A percentile compares a stretch with the other conserved stretches of the same genome.
phyloP scores from a whole-genome alignment of 2,888 invertebrate species.

The Erebia ligea region DNA sequence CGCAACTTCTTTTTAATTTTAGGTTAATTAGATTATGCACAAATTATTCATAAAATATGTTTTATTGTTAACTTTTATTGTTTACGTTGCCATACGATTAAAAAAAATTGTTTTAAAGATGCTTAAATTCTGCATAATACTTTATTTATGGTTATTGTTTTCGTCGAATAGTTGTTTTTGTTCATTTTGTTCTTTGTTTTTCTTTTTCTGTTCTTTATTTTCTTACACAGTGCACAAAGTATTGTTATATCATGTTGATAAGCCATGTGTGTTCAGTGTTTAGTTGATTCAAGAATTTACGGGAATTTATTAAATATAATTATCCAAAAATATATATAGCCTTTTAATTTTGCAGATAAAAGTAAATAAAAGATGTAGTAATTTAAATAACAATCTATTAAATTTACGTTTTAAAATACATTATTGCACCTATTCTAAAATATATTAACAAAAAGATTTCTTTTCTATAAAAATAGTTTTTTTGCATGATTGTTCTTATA shows the following conservation, averaged over 20 bases:
- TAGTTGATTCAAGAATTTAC: slow-evolving; percentile 13
- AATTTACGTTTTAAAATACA: slow-evolving; percentile 52
- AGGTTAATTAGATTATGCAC: background rate
- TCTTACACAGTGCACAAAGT: background rate
- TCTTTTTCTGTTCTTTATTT: slow-evolving; percentile 23
- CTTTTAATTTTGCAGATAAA: background rate
- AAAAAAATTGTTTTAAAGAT: background rate
- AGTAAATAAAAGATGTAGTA: slow-evolving; percentile 18
- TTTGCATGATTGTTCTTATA: background rate
- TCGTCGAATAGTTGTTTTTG: background rate
- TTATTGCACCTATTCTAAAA: slow-evolving; percentile 58
- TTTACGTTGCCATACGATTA: too few species aligned
- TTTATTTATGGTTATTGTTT: slow-evolving; percentile 2
- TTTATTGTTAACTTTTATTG: too few species aligned
- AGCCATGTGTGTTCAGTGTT: background rate
- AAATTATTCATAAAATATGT: background rate
- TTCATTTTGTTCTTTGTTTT: slow-evolving; percentile 1
- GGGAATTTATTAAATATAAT: slow-evolving; percentile 3
- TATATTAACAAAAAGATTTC: slow-evolving; percentile 45
- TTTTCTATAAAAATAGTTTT: slow-evolving; percentile 48
- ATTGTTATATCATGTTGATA: too few species aligned
- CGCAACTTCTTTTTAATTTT: background rate
- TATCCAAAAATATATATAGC: background rate
- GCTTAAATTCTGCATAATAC: background rate
- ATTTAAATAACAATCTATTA: slow-evolving; percentile 55